Base-by-base conservation (phyloP, 2,113 vertebrate species). In the Nerophis lumbriciformis region DNA sequence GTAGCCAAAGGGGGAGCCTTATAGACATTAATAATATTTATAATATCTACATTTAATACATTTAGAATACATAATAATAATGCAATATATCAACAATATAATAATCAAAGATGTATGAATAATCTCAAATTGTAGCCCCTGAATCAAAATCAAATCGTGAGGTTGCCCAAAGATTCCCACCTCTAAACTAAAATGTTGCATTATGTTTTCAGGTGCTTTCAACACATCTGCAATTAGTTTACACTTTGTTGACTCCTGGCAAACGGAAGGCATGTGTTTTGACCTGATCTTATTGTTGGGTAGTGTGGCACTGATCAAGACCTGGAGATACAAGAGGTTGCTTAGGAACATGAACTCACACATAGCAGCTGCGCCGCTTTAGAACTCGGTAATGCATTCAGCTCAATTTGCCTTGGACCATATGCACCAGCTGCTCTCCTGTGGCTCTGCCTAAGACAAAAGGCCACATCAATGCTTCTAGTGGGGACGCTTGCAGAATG, bases 261-360 rank as follows among this genome's bases (percentile, higher is more conserved):
- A 78, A 78, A 78, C 76, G 81, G 78, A 81, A 66, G 69, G 61
- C 77, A 80, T 80, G 71, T 87, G 77, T 68, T 62, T 61, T 74
- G 19, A 64, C 36, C 65, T 21, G 19, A 53, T 52, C 15, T 61
- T 55, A 71, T 76, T 69, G 65, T 66, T 19, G 14, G 8, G 4
- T 48, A 57, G 47, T 48, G 60, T 65, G 12, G 63, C 51, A 16
- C 72, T 48, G 67, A 83, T 83, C 70, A 2, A 74, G 76, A 79
- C 75, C 80, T 73, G 76, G 70, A 70, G 82, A 82, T 80, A 53
- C 56, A 16, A 62, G 60, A 53, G 80, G 80, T 90, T 90, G 87
- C 88, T 90, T 83, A 89, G 88, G 68, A 89, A 90, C 89, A 62
- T 86, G 85, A 79, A 87, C 83, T 89, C 82, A 85, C 84, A 87